Evolutionary conservation across 2,888 invertebrate genomes (phyloP).

Genomic region (Ornithoptera priamus): DNA sequence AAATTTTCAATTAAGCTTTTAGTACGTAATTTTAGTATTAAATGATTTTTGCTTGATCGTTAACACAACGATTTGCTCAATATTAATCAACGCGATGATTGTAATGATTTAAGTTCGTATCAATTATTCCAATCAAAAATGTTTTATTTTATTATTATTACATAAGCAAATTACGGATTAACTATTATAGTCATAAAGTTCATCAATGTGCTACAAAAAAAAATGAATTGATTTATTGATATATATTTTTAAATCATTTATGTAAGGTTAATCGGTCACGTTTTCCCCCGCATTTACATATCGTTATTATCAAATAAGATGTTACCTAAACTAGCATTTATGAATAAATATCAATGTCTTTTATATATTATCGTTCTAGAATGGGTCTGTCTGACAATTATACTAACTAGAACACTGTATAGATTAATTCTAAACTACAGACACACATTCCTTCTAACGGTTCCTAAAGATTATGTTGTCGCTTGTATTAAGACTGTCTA

Average conservation of each 20-base stretch:
- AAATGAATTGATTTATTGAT: background rate
- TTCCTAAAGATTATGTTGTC: constrained; percentile 22
- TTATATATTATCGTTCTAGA: background rate
- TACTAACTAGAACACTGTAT: background rate
- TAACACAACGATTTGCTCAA: background rate
- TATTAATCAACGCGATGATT: background rate
- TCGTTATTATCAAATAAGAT: background rate
- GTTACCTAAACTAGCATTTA: background rate
- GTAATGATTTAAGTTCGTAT: too few relatives aligned
- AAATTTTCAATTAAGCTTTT: background rate
- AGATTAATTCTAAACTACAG: constrained; percentile 11
- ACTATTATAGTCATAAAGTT: too few relatives aligned
- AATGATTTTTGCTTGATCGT: background rate
- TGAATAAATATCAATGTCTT: background rate
- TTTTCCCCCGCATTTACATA: background rate
- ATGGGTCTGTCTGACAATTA: background rate
- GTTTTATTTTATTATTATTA: too few relatives aligned
- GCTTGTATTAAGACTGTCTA: background rate
- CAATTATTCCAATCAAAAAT: too few relatives aligned
- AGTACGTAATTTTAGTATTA: background rate
- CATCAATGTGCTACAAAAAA: background rate
- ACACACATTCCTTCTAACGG: constrained; percentile 24
- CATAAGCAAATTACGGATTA: too few relatives aligned
- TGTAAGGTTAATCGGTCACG: background rate
- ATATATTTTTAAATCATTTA: background rate